Evolutionary conservation across 2,113 vertebrate genomes (phyloP).

Genomic region (Pandion haliaetus): DNA sequence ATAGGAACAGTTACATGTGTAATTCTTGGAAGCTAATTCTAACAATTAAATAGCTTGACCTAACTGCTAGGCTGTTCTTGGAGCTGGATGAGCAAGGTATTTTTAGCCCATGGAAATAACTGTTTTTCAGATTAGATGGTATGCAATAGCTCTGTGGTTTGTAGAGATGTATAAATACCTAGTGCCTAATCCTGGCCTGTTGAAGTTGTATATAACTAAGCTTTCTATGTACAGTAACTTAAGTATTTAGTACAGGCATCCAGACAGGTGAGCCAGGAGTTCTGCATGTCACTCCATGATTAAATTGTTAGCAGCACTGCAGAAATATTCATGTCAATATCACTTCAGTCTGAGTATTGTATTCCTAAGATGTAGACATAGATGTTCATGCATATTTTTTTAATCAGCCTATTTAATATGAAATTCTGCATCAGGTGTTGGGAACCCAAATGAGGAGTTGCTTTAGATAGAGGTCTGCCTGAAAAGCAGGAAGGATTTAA

Average conservation of each 20-base stretch:
- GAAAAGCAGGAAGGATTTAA: neutral
- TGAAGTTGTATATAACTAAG: neutral
- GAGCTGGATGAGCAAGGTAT: neutral
- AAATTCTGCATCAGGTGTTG: neutral
- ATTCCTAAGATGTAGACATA: neutral
- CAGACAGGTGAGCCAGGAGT: neutral
- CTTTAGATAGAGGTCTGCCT: neutral
- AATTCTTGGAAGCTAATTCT: neutral
- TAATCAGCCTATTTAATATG: neutral
- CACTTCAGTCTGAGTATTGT: neutral
- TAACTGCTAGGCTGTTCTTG: neutral
- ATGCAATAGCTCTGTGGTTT: neutral
- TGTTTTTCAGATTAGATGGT: neutral
- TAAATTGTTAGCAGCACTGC: neutral
- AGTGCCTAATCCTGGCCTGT: neutral
- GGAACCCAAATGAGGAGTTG: neutral
- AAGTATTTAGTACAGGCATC: neutral
- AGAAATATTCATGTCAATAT: neutral
- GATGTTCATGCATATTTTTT: neutral
- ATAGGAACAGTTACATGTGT: neutral
- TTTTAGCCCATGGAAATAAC: neutral
- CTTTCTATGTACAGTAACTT: neutral
- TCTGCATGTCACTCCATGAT: neutral
- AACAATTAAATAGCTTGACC: neutral
- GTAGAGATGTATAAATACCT: neutral